Evolutionary conservation across 2,888 invertebrate species (phyloP).

Genomic region (Brenthis daphne): DNA sequence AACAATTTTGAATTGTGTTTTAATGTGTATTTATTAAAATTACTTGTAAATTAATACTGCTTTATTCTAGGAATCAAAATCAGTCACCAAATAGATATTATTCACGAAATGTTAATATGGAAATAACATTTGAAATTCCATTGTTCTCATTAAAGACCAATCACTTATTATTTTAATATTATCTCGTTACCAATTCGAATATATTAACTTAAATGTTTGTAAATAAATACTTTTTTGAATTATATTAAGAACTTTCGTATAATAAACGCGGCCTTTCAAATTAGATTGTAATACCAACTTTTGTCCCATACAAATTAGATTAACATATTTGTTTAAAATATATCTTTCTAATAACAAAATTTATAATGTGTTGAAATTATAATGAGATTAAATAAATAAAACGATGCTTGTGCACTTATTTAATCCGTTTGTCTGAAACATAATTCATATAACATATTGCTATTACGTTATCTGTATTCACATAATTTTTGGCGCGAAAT

Average conservation of each 20-base stretch:
- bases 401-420: no score
- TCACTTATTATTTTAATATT: constrained; percentile 10
- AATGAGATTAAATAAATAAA: constrained; percentile 1
- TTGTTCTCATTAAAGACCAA: not conserved
- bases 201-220: constrained; percentile 25
- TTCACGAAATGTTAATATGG: not conserved
- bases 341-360: not conserved
- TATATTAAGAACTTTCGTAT: constrained; percentile 17
- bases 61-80: not conserved
- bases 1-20: not conserved
- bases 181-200: constrained; percentile 23
- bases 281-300: constrained; percentile 21
- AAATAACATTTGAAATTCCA: not conserved
- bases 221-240: constrained; percentile 27
- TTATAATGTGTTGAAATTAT: not conserved
- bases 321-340: constrained; percentile 14
- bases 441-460: no score
- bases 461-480: not conserved
- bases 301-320: constrained; percentile 2
- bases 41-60: not conserved
- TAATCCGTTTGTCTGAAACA: no score
- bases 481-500: not conserved
- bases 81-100: not conserved
- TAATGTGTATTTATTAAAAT: no score
- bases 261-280: constrained; percentile 24